Percentiles rank a stretch among this genome's conserved stretches.
Evolutionary conservation across 2,888 invertebrate genomes (phyloP).

Genomic region (Sinhomidia bicolor): DNA sequence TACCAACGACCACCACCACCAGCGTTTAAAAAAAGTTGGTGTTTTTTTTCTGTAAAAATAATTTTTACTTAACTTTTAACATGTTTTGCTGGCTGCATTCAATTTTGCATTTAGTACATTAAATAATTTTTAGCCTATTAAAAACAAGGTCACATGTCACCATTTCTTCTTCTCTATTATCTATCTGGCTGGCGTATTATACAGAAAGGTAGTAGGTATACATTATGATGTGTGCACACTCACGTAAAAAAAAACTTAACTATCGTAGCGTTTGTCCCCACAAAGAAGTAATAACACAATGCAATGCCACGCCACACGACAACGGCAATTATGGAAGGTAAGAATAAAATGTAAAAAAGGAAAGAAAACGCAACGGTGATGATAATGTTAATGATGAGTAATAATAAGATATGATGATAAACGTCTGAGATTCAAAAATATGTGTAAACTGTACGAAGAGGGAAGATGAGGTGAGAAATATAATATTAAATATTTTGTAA

Average conservation of each 20-base stretch:
- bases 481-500: background rate
- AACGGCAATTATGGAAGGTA: constrained; percentile 5
- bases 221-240: background rate
- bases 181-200: background rate
- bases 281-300: background rate
- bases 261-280: background rate
- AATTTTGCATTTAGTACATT: background rate
- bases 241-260: background rate
- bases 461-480: background rate
- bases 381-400: background rate
- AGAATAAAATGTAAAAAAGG: background rate
- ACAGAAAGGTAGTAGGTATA: background rate
- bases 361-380: background rate
- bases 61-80: background rate
- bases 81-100: background rate
- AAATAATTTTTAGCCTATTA: constrained; percentile 48
- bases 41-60: background rate
- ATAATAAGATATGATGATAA: background rate
- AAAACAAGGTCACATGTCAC: constrained; percentile 72
- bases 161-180: background rate
- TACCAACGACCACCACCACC: background rate
- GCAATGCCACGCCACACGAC: constrained; percentile 13
- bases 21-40: background rate
- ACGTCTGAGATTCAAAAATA: constrained; percentile 21
- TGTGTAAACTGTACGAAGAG: background rate